Evolutionary conservation across 2,797 vertebrate species (phyloP), one percentile per base, ranked within the genome.

Genomic region (Sebastes hubbsi): DNA sequence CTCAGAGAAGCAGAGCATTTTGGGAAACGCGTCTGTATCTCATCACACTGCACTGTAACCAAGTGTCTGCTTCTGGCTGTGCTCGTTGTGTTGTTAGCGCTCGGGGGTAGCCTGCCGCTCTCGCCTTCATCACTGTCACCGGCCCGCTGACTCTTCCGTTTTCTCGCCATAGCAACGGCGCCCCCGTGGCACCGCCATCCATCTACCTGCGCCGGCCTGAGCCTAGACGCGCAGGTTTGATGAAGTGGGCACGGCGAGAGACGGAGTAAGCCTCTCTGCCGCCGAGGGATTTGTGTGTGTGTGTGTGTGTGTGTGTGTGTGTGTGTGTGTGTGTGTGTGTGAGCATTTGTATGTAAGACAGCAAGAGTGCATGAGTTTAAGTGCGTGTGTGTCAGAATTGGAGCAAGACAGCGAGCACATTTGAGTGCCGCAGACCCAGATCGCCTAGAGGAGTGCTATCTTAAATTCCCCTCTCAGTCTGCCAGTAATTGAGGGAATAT

Each of bases 71-170:
- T 91, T 82, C 77, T 87, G 88, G 91, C 92, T 92, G 88, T 66
- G 86, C 86, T 86, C 64, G 66, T 77, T 80, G 83, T 84, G 86
- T 80, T 81, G 89, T 91, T 90, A 78, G 85, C 73, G 65, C 87
- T 87, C 30, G 66, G 30, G 73, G 81, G 62, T 80, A 84, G 82
- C 77, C 88, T 67, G 83, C 86, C 58, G 81, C 85, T 84, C 85
- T 87, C 67, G 88, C 90, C 93, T 95, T 93, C 93, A 93, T 95
- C 94, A 94, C 93, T 95, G 94, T 95, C 94, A 94, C 83, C 62
- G 80, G 80, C 73, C 77, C 71, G 90, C 93, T 95, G 92, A 93
- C 85, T 90, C 87, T 4, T 82, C 80, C 46, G 13, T 90, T 94
- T 89, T 85, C 71, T 85, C 85, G 80, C 80, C 86, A 72, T 81